A percentile compares a stretch with the other conserved stretches of the same genome.
Evolutionary conservation across 2,797 vertebrate species (phyloP).

Genomic region (Novumbra hubbsi): DNA sequence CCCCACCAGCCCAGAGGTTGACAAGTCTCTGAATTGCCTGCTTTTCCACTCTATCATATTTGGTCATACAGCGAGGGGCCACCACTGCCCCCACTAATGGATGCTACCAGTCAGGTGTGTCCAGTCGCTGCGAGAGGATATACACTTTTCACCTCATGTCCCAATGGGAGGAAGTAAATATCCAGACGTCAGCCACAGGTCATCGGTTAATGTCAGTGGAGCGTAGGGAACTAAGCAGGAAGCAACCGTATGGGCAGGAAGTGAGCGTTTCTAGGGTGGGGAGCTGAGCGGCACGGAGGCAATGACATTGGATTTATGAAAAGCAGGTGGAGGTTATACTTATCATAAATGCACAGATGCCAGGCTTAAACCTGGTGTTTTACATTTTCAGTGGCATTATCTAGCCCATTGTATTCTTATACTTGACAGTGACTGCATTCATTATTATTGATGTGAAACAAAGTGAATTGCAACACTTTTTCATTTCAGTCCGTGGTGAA

Average conservation of each 20-base stretch:
- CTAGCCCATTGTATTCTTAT: too few relatives aligned
- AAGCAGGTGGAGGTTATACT: background rate
- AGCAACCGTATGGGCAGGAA: constrained; percentile 46
- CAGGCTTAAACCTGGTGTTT: background rate
- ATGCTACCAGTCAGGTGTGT: constrained; percentile 45
- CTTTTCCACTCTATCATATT: constrained; percentile 49
- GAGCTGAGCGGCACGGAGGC: background rate
- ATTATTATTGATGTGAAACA: background rate
- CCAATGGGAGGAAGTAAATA: constrained; percentile 50
- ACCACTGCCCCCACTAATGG: constrained; percentile 23
- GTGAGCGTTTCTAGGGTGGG: constrained; percentile 42
- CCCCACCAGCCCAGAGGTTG: constrained; percentile 31
- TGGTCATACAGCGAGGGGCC: constrained; percentile 14
- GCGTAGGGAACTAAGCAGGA: constrained; percentile 43
- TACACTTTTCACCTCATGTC: constrained; percentile 53
- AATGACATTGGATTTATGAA: background rate
- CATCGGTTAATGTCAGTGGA: constrained; percentile 44
- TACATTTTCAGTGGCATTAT: too few relatives aligned
- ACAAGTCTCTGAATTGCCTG: constrained; percentile 46
- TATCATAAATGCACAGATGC: background rate
- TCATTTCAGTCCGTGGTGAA: too few relatives aligned
- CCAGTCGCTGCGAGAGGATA: constrained; percentile 47
- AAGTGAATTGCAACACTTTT: background rate
- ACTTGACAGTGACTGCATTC: background rate
- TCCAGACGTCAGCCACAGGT: constrained; percentile 41